phyloP scores from a whole-genome alignment of 2,888 invertebrate species.

The Mechanitis mazaeus region DNA sequence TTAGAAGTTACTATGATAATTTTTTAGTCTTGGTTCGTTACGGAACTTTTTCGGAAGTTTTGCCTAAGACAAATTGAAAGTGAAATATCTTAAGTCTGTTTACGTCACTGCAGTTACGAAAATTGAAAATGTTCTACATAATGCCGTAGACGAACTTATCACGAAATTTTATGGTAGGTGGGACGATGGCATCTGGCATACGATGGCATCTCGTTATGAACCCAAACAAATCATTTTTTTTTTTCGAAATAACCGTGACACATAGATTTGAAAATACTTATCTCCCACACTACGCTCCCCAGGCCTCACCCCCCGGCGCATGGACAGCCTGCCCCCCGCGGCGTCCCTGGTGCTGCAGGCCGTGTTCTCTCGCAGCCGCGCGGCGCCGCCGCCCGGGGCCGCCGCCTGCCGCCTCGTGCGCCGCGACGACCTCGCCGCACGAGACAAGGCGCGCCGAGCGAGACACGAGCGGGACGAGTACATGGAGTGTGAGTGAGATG shows the following conservation, averaged over 20 bases:
- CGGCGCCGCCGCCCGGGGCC: constrained; percentile 81
- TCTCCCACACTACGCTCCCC: constrained; percentile 7
- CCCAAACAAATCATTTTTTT: neutral
- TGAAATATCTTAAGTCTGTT: too few relatives aligned
- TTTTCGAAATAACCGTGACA: neutral
- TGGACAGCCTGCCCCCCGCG: constrained; percentile 84
- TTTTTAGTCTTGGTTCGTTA: too few relatives aligned
- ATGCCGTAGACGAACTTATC: too few relatives aligned
- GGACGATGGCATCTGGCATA: too few relatives aligned
- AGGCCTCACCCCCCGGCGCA: constrained; percentile 81
- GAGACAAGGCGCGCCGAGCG: constrained; percentile 57
- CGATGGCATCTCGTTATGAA: too few relatives aligned
- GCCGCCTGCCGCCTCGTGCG: constrained; percentile 83
- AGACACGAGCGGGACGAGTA: constrained; percentile 45
- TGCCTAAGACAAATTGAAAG: too few relatives aligned
- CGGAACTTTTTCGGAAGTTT: too few relatives aligned
- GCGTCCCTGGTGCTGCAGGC: constrained; percentile 76
- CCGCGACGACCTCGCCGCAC: constrained; percentile 81
- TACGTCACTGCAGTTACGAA: too few relatives aligned
- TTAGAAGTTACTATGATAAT: too few relatives aligned
- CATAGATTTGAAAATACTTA: too few relatives aligned
- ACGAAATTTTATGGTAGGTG: too few relatives aligned
- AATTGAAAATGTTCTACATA: too few relatives aligned
- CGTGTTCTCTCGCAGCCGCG: constrained; percentile 80
- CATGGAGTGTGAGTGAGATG: constrained; percentile 51